These are phyloP conservation scores for Spizaetus ornatus DNA, from an alignment of 2,113 vertebrate genomes.

Conservation along the genomic window DNA sequence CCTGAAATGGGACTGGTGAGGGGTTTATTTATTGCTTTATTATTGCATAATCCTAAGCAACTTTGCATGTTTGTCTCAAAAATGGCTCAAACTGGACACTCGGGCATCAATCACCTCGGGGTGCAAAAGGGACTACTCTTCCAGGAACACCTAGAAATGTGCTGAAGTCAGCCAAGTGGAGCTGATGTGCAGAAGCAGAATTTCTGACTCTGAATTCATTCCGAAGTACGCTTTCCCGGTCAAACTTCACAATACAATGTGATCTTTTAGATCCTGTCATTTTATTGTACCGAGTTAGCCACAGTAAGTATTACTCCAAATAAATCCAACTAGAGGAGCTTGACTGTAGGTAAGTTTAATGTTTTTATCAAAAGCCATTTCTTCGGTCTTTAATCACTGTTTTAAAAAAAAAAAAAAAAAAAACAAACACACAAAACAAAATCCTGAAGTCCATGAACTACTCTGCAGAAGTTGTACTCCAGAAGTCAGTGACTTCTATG, in stretches of 20 bases:
- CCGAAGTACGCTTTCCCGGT: not conserved
- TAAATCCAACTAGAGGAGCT: not conserved
- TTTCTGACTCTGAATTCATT: not conserved
- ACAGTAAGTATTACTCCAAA: not conserved
- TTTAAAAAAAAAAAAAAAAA: too few relatives aligned
- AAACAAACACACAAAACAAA: not conserved
- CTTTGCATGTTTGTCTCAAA: not conserved
- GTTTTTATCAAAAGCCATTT: too few relatives aligned
- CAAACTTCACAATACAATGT: not conserved
- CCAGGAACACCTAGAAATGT: not conserved
- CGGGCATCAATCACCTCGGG: not conserved
- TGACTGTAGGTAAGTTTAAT: not conserved
- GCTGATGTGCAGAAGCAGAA: not conserved
- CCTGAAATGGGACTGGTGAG: not conserved
- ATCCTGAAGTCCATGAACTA: not conserved
- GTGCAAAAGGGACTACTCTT: not conserved
- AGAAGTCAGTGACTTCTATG: not conserved
- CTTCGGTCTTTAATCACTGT: too few relatives aligned
- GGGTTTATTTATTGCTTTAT: not conserved
- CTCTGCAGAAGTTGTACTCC: not conserved
- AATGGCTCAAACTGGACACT: not conserved
- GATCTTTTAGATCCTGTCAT: not conserved
- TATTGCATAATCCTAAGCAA: not conserved
- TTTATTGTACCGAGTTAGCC: not conserved
- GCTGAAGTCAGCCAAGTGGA: not conserved